Evolutionary conservation across 2,888 invertebrate species (phyloP).

Genomic region (Sphaerophoria taeniata): DNA sequence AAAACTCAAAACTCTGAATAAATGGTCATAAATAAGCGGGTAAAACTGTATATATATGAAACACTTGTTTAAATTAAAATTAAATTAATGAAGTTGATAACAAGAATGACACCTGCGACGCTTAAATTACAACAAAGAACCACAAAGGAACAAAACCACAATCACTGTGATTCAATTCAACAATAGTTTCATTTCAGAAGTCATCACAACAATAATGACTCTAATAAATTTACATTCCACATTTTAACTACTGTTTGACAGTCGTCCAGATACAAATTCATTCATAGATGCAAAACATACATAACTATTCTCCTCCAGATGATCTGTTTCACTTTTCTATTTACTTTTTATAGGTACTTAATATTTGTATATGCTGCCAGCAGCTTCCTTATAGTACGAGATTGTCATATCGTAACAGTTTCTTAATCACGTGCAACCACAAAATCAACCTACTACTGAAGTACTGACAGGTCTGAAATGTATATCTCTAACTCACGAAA

Average conservation of each 20-base stretch:
- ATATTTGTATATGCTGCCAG: too few relatives aligned
- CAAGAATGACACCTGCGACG: too few relatives aligned
- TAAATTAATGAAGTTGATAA: too few relatives aligned
- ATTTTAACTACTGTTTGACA: constrained; percentile 8
- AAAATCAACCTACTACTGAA: not conserved
- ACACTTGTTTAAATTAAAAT: too few relatives aligned
- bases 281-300: constrained; percentile 26
- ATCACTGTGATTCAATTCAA: not conserved
- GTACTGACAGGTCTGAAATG: constrained; percentile 3
- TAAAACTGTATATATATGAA: too few relatives aligned
- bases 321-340: constrained; percentile 2
- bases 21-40: too few relatives aligned
- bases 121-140: too few relatives aligned
- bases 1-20: too few relatives aligned
- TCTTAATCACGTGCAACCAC: constrained; percentile 6
- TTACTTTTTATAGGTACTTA: too few relatives aligned
- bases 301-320: not conserved
- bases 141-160: too few relatives aligned
- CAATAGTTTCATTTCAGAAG: not conserved
- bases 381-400: not conserved
- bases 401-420: not conserved
- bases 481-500: constrained; percentile 11
- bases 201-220: not conserved
- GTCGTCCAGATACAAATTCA: constrained; percentile 40
- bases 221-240: constrained; percentile 7